A percentile compares a stretch with the other conserved stretches of the same genome.
Conservation (phyloP, 2,797 vertebrate genomes). For the Sebastes iracundus region DNA sequence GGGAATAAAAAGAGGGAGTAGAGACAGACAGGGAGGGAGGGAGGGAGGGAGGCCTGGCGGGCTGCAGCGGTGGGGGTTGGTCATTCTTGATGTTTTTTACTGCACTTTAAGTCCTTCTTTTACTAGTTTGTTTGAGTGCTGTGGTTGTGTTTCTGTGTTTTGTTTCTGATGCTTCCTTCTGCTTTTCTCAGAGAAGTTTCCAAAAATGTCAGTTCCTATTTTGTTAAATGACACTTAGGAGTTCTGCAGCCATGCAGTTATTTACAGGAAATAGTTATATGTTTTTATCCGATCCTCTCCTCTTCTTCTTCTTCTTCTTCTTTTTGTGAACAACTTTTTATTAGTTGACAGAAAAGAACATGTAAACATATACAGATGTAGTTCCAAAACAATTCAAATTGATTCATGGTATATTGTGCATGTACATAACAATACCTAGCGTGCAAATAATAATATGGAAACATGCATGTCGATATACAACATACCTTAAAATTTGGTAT, state of each 20-base stretch:
- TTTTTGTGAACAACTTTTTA: no score
- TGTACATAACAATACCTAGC: no score
- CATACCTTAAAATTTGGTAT: no score
- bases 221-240: slow-evolving; percentile 2
- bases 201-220: not conserved
- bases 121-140: slow-evolving; percentile 24
- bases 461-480: no score
- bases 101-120: slow-evolving; percentile 37
- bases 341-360: no score
- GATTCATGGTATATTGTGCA: no score
- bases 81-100: slow-evolving; percentile 63
- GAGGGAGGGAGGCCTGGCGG: slow-evolving; percentile 47
- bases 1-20: slow-evolving; percentile 64
- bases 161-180: slow-evolving; percentile 7
- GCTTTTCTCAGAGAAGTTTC: slow-evolving; percentile 12
- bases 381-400: no score
- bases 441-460: no score
- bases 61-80: slow-evolving; percentile 57
- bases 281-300: not conserved
- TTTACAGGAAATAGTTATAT: not conserved
- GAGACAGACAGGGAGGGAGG: slow-evolving; percentile 30
- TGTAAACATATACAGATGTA: no score
- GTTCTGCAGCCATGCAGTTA: not conserved
- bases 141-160: slow-evolving; percentile 14
- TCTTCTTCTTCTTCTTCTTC: no score